Percentiles rank a stretch among this genome's conserved stretches.
Conservation (phyloP, 2,797 vertebrate species). For the Gymnocypris eckloni region DNA sequence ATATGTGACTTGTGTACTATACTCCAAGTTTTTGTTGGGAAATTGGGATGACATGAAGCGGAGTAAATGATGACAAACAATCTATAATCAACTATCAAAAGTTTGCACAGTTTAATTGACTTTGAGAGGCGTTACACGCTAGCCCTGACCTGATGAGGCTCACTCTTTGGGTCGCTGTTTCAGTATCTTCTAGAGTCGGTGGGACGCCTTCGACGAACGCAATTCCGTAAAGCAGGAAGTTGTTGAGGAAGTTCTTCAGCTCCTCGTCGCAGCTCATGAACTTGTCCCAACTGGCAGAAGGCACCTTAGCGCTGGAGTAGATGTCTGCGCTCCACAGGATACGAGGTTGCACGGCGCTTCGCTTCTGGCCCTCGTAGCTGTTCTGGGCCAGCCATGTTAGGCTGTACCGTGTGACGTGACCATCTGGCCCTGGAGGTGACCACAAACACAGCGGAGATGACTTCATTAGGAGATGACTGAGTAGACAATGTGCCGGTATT, state of each 20-base stretch:
- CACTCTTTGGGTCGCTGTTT: slow-evolving; percentile 81
- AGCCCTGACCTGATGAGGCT: slow-evolving; percentile 88
- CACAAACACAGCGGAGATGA: not conserved
- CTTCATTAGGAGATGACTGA: not conserved
- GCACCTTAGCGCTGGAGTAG: slow-evolving; percentile 80
- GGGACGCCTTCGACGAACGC: slow-evolving; percentile 90
- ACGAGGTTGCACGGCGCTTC: slow-evolving; percentile 79
- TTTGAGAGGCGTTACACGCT: no score
- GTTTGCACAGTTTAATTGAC: not conserved
- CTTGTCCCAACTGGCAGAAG: slow-evolving; percentile 76
- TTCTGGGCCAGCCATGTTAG: slow-evolving; percentile 88
- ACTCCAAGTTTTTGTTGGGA: not conserved
- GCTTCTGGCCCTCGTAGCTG: slow-evolving; percentile 87
- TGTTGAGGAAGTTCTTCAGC: slow-evolving; percentile 84
- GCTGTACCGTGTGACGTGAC: slow-evolving; percentile 84
- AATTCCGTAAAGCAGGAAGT: slow-evolving; percentile 88
- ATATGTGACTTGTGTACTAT: not conserved
- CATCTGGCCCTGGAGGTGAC: slow-evolving; percentile 83
- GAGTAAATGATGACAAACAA: not conserved
- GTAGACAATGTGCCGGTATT: no score
- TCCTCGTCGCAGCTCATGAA: slow-evolving; percentile 87
- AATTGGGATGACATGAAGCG: not conserved
- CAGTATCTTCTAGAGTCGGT: slow-evolving; percentile 86
- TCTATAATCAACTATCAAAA: not conserved
- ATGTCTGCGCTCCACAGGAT: slow-evolving; percentile 86